Conservation (phyloP, 2,888 invertebrate species). For the Gandaritis pyraliata region DNA sequence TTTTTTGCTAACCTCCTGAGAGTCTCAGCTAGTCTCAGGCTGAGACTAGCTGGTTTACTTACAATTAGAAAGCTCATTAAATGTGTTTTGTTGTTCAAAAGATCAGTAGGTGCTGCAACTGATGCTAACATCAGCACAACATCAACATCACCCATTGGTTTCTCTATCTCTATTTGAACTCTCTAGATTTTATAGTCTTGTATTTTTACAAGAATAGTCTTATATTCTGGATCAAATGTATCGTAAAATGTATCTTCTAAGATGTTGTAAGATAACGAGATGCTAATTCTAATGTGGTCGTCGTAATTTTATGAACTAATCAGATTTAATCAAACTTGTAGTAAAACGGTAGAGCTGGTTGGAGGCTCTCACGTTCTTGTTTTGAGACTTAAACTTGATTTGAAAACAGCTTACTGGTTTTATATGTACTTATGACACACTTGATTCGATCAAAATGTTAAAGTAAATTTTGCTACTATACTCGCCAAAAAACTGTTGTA, state of each 20-base stretch:
- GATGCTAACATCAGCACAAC: too few species aligned
- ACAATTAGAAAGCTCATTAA: too few species aligned
- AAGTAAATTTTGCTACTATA: background rate
- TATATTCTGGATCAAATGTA: background rate
- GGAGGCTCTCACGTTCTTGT: constrained; percentile 19
- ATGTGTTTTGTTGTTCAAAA: too few species aligned
- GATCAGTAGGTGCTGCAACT: too few species aligned
- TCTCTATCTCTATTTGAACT: too few species aligned
- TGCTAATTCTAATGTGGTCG: constrained; percentile 16
- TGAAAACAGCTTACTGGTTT: background rate
- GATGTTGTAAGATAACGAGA: constrained; percentile 9
- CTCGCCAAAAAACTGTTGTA: too few species aligned
- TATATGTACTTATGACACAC: background rate
- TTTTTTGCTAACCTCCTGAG: too few species aligned
- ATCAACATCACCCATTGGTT: too few species aligned
- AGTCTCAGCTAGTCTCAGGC: too few species aligned
- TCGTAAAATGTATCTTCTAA: background rate
- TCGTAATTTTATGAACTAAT: constrained; percentile 11
- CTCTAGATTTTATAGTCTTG: too few species aligned
- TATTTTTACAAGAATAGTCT: background rate
- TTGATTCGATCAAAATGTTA: background rate
- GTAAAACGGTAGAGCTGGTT: constrained; percentile 19
- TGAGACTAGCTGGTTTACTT: too few species aligned
- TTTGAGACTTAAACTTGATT: constrained; percentile 3
- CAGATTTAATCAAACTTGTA: constrained; percentile 15